Conservation (phyloP, 2,113 vertebrate genomes). For the Thamnaconus septentrionalis region DNA sequence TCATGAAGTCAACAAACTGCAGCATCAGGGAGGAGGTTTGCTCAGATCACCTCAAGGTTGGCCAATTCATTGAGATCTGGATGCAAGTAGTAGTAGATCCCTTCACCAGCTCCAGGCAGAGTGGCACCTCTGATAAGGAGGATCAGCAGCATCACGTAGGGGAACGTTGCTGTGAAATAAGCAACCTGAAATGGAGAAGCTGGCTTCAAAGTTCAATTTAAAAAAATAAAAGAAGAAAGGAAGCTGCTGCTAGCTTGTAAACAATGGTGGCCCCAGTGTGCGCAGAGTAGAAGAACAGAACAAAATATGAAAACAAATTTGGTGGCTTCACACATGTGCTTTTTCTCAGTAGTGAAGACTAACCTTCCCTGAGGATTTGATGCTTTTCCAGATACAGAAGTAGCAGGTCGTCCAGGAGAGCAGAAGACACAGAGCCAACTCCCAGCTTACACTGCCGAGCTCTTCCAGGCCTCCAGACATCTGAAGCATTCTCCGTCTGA, state of each 20-base stretch:
- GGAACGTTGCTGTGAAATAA: slow-evolving; percentile 72
- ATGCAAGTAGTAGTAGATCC: slow-evolving; percentile 68
- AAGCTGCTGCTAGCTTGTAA: no score
- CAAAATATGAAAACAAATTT: no score
- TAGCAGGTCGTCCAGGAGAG: slow-evolving; percentile 85
- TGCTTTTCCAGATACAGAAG: slow-evolving; percentile 91
- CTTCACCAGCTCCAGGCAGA: slow-evolving; percentile 66
- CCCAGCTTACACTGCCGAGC: slow-evolving; percentile 84
- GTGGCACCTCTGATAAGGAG: slow-evolving; percentile 68
- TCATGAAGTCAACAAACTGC: no score
- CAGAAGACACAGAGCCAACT: slow-evolving; percentile 85
- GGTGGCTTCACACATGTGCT: no score
- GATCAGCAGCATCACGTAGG: slow-evolving; percentile 65
- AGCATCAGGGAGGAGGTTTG: neutral
- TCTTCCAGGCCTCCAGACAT: slow-evolving; percentile 85
- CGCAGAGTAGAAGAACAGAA: no score
- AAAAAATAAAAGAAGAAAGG: no score
- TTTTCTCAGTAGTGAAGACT: no score
- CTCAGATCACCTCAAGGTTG: slow-evolving; percentile 46
- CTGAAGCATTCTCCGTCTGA: slow-evolving; percentile 81
- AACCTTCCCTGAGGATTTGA: slow-evolving; percentile 87
- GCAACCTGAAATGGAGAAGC: slow-evolving; percentile 49
- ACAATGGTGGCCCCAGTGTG: no score
- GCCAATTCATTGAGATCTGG: slow-evolving; percentile 55
- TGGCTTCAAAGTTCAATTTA: neutral